Evolutionary conservation across 2,113 vertebrate species (phyloP), one percentile per base, ranked within the genome.

Genomic region (Morone saxatilis): DNA sequence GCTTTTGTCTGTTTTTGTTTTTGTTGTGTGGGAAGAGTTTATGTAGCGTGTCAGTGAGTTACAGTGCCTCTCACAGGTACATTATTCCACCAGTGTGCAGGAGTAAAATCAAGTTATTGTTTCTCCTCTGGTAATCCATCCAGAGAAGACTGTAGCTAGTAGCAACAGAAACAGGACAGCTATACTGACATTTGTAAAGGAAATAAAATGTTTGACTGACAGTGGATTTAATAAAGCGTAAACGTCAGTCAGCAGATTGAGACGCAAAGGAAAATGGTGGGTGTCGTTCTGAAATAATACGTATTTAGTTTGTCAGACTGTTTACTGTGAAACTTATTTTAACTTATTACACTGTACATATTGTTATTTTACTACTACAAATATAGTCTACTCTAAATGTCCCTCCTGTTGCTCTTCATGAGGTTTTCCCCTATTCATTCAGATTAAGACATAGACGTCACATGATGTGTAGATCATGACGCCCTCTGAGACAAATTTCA

Each of bases 21-120:
- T 13, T 54, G 8, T 8, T 66, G 50, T 25, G 51, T 59, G 61
- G 70, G 51, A 66, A 67, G 51, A 73, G 51, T 80, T 81, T n/a
- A 51, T 50, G 53, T 10, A 20, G 41, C 13, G 12, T 20, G n/a
- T 47, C 59, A 20, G 59, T 47, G 56, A 70, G 20, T 51, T 6
- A 70, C 66, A 3, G 8, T 1, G 11, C 1, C 1, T 41, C 54
- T 59, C 40, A 4, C 20, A 62, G 57, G 78, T 71, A 12, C 13
- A 19, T 66, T 65, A 57, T 40, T 65, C 59, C n/a, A 7, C 19
- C 19, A 22, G 19, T 5, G 61, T 31, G 48, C 50, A 6, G 6
- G 4, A 57, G 22, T 20, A 7, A 47, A n/a, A 57, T 76, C 11
- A 4, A 36, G 43, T 38, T 67, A 77, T 16, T 47, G 51, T 16